Conservation (phyloP, 2,797 vertebrate species). For the Malacoctenus gilli region DNA sequence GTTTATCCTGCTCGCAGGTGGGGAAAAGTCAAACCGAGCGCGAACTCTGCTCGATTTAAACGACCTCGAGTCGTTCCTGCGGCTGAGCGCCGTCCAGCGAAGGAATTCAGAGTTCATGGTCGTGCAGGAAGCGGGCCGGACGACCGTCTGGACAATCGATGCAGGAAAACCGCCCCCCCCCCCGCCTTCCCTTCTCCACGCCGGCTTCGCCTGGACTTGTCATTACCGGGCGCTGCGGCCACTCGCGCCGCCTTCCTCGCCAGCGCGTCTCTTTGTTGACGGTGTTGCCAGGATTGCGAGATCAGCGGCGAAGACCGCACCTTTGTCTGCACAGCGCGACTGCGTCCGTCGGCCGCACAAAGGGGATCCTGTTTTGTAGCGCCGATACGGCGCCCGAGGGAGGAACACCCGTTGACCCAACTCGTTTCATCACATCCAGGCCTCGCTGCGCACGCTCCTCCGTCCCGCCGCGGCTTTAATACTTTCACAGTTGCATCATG, state of each 20-base stretch:
- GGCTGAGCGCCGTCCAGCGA: too few species aligned
- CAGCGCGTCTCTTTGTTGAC: conserved; percentile 67
- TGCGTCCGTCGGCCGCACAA: conserved; percentile 54
- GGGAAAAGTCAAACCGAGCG: too few species aligned
- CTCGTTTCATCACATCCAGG: conserved; percentile 6
- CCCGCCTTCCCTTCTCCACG: conserved; percentile 45
- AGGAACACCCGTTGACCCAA: conserved; percentile 50
- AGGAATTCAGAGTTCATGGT: not conserved
- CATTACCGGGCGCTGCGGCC: conserved; percentile 47
- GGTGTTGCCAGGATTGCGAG: conserved; percentile 68
- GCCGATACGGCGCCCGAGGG: conserved; percentile 36
- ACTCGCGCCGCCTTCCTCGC: conserved; percentile 32
- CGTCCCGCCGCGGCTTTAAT: too few species aligned
- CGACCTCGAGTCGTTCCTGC: too few species aligned
- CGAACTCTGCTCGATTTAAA: too few species aligned
- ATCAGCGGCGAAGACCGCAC: conserved; percentile 68
- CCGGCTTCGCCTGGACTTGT: conserved; percentile 61
- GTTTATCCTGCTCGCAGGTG: too few species aligned
- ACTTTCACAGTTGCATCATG: too few species aligned
- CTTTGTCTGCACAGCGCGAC: conserved; percentile 71
- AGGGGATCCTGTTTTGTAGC: conserved; percentile 63
- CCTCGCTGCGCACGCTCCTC: not conserved
- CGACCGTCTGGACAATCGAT: conserved; percentile 22
- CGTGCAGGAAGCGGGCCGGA: not conserved
- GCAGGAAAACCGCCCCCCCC: conserved; percentile 20